Evolutionary conservation across 2,113 vertebrate species (phyloP).

Genomic region (Brevimyrus niger): DNA sequence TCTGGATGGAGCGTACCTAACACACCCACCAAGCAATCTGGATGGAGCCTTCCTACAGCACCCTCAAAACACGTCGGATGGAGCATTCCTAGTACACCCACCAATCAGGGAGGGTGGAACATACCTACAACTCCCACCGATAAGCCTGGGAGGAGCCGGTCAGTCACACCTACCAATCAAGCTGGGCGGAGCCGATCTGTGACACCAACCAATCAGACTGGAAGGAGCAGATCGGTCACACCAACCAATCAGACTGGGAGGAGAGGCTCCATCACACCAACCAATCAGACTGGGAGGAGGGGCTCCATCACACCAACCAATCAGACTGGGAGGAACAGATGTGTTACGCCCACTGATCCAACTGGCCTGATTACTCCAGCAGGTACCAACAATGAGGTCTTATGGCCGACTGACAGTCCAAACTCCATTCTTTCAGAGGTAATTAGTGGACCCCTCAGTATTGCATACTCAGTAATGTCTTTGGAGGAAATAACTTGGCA

Average conservation of each 20-base stretch:
- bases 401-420: neutral
- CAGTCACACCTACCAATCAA: neutral
- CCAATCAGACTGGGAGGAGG: neutral
- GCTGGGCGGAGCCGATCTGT: neutral
- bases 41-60: neutral
- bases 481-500: neutral
- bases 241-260: slow-evolving; percentile 5
- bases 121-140: neutral
- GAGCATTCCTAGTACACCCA: neutral
- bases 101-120: neutral
- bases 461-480: neutral
- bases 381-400: neutral
- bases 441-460: neutral
- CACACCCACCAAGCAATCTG: neutral
- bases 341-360: neutral
- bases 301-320: neutral
- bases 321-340: neutral
- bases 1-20: neutral
- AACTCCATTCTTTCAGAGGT: slow-evolving; percentile 11
- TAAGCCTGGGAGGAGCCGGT: neutral
- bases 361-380: neutral
- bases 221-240: neutral
- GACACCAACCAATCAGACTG: neutral
- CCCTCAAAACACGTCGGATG: neutral
- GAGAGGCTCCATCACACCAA: neutral